These are phyloP conservation scores for Dromius quadrimaculatus DNA, from an alignment of 2,888 invertebrate genomes.

Conservation along the genomic window DNA sequence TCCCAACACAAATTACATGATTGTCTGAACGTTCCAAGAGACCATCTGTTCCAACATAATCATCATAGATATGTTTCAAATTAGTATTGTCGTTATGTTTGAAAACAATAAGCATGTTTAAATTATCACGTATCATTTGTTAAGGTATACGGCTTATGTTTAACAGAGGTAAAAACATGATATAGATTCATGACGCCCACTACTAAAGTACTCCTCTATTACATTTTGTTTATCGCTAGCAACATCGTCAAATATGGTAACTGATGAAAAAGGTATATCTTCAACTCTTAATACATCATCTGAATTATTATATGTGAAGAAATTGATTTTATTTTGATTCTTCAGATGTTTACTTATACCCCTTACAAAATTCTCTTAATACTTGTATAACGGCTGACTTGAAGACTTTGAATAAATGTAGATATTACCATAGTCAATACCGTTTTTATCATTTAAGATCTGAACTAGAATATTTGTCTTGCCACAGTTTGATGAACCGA, in stretches of 20 bases:
- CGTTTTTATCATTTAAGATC: constrained; percentile 32
- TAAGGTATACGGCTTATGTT: constrained; percentile 60
- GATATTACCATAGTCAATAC: constrained; percentile 46
- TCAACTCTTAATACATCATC: constrained; percentile 53
- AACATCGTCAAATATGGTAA: constrained; percentile 63
- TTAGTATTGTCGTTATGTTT: constrained; percentile 60
- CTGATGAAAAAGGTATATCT: constrained; percentile 57
- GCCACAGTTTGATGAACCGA: constrained; percentile 41
- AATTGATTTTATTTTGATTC: constrained; percentile 54
- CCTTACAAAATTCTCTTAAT: constrained; percentile 53
- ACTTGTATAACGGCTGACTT: constrained; percentile 58
- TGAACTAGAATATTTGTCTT: constrained; percentile 42
- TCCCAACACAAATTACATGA: constrained; percentile 60
- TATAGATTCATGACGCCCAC: constrained; percentile 59
- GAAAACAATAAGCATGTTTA: constrained; percentile 60
- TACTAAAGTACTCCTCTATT: constrained; percentile 59
- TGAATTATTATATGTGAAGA: constrained; percentile 51
- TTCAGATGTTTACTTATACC: constrained; percentile 41
- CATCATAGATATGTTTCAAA: constrained; percentile 59
- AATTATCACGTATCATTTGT: constrained; percentile 61
- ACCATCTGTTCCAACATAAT: constrained; percentile 57
- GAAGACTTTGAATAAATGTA: constrained; percentile 48
- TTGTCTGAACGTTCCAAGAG: constrained; percentile 57
- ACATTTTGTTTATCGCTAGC: constrained; percentile 59
- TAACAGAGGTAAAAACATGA: constrained; percentile 61